Base-by-base conservation (phyloP, 1,140 invertebrate species). In the Asbolus verrucosus region DNA sequence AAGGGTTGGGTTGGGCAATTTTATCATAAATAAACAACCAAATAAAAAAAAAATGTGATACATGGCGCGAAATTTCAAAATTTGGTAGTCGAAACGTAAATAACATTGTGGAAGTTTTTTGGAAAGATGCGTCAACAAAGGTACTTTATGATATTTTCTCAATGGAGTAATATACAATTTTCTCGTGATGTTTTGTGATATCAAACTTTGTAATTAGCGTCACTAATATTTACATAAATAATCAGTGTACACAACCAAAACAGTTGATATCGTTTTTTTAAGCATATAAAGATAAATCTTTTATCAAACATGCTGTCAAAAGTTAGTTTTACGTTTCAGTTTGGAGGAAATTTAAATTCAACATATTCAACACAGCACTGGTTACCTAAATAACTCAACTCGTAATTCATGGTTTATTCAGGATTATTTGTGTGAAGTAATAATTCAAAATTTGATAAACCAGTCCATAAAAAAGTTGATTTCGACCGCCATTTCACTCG, bases 141-240 rank as follows among this genome's bases (percentile, higher is more conserved):
- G 16, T n/a, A 15, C 11, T 50, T 8, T 50, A 50, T 18, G 15
- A 54, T 13, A 54, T 54, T 54, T 14, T 54, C 46, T 19, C 21
- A 27, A 54, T 15, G 46, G 24, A 21, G n/a, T 54, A 54, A 54
- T 27, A 54, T 54, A 16, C 18, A 54, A 54, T 24, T 19, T 54
- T 54, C 18, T 54, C 46, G 46, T 54, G 46, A 27, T 54, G 27
- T 27, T 54, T 54, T 54, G 11, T 54, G 11, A 54, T 54, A 27
- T 54, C 21, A 54, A n/a, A 27, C n/a, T 21, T 27, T 27, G 46
- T 54, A 54, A 27, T 54, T 46, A 46, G 41, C 46, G 46, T 54
- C 46, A 54, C 46, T 54, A 54, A 54, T 54, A 54, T 54, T 54
- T 54, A 54, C 46, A 54, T 54, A 27, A 24, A 54, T 54, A 54